Evolutionary conservation across 2,888 invertebrate species (phyloP), one percentile per base, ranked within the genome.

Genomic region (Gisinianus flammeolus): DNA sequence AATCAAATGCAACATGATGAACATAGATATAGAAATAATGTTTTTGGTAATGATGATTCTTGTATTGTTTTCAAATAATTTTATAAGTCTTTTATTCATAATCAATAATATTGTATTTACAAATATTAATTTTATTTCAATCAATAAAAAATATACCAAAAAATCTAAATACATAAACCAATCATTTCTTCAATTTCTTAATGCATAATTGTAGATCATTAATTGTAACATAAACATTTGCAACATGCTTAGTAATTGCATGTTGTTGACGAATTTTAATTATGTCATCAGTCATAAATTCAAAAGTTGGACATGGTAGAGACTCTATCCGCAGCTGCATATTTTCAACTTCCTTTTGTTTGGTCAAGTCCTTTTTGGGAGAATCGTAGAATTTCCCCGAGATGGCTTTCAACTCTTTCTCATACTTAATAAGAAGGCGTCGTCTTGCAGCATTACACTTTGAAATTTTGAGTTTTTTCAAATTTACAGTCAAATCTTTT

Each of bases 1-100:
- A 28, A 33, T 16, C 82, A 82, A 72, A 22, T 68, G 10, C 81
- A 81, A 79, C 35, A 83, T 76, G 78, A 82, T 74, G 33, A 64
- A 22, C 79, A 19, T 72, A 74, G 83, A 64, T 76, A 82, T 22
- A 26, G 83, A 66, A 31, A 33, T 68, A 72, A 67, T 72, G 54
- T 83, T 19, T 82, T 83, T 68, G 44, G 44, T 16, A 80, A 80
- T 10, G 80, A 82, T 75, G 58, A 76, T 1, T 2, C 2, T 30
- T 78, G 79, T 78, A 70, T 75, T 56, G 70, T 76, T 58, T 78
- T 58, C 19, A 19, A 19, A 16, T 44, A 44, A 6, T 4, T 44
- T 44, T 35, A 16, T 44, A 6, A 4, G 19, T 44, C 19, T 44
- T 44, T 44, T 16, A 16, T 44, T 44, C 44, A 44, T 16, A 44